Evolutionary conservation across 2,797 vertebrate species (phyloP), one percentile per base, ranked within the genome.

Genomic region (Hemitrygon akajei): DNA sequence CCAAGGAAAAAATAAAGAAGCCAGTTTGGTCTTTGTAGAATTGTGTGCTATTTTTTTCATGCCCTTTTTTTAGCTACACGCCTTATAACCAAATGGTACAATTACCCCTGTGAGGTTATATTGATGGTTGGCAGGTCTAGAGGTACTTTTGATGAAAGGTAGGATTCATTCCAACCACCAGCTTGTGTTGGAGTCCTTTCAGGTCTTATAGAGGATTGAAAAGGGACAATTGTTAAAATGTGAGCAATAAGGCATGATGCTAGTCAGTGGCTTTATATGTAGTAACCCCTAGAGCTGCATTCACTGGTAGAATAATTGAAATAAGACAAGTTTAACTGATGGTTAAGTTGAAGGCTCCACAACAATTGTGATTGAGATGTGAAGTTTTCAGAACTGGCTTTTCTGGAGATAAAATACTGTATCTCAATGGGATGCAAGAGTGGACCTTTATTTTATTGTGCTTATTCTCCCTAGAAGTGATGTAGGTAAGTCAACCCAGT

Each of bases 201-300:
- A 66, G 60, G n/a, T 34, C 60, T 89, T 89, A 12, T 66, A n/a
- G 30, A 60, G 56, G 30, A 20, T 63, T 66, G n/a, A 66, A n/a
- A 89, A 89, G 86, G 86, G 60, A 66, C 86, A 89, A 30, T 89
- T 89, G 86, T 89, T 66, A 89, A 66, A 66, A n/a, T 66, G 81
- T 27, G 34, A 89, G n/a, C 86, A 89, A 66, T 11, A 89, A 34
- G 86, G 34, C 86, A 89, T 37, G 2, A n/a, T n/a, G 34, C 86
- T n/a, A 89, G 16, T 66, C 60, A 89, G 14, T 18, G 60, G 10
- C 63, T 63, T 87, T 60, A 63, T 12, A 87, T 63, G 84, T 58
- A 18, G 1, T 34, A 63, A 58, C 87, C 30, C 58, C 84, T 16
- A 30, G 84, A 87, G 58, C 63, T 87, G 14, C 30, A 87, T 18